These are phyloP conservation scores for Hippopotamus amphibius DNA, from an alignment of 2,113 vertebrate genomes.

Conservation along the genomic window DNA sequence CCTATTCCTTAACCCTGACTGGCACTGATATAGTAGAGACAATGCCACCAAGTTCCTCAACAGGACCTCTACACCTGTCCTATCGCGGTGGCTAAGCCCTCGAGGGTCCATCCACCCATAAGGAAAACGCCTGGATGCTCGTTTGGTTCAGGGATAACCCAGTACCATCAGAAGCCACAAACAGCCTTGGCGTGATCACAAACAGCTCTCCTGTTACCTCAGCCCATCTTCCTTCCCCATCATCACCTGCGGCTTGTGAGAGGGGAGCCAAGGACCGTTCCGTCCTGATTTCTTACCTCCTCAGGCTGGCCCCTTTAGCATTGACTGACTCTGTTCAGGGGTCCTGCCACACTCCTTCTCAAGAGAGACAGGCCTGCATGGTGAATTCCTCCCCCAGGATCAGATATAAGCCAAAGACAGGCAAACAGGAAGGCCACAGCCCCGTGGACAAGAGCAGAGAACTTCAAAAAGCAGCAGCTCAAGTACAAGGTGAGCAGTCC, in stretches of 20 bases:
- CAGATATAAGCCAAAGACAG: not conserved
- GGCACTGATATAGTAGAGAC: not conserved
- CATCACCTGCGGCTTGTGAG: conserved; percentile 1
- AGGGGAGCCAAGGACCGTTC: not conserved
- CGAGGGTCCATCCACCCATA: not conserved
- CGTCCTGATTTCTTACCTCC: not conserved
- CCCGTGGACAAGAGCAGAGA: not conserved
- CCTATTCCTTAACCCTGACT: not conserved
- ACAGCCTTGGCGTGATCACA: not conserved
- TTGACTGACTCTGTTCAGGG: not conserved
- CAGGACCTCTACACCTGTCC: not conserved
- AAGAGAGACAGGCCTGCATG: not conserved
- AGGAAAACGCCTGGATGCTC: not conserved
- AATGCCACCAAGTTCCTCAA: not conserved
- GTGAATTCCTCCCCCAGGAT: not conserved
- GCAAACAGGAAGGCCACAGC: not conserved
- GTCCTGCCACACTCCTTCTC: not conserved
- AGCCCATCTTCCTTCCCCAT: not conserved
- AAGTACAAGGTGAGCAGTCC: not conserved
- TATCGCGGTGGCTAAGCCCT: not conserved
- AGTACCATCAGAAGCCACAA: not conserved
- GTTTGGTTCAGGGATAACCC: not conserved
- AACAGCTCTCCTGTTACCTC: not conserved
- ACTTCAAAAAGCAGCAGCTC: not conserved
- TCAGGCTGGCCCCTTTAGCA: not conserved